Conservation (phyloP, 2,888 invertebrate genomes). For the Pandemis corylana region DNA sequence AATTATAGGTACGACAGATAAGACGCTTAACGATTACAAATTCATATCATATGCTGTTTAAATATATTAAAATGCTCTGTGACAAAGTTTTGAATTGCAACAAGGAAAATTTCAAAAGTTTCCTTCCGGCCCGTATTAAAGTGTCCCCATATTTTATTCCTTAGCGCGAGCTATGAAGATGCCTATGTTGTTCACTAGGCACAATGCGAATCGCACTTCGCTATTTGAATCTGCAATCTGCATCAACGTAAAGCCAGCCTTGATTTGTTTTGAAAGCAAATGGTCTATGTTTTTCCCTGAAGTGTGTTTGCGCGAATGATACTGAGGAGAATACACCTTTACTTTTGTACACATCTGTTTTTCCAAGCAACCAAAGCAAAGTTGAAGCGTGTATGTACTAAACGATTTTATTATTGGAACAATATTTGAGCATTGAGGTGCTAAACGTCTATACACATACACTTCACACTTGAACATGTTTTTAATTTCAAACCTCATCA, state of each 20-base stretch:
- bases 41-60: too few species aligned
- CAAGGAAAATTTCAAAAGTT: too few species aligned
- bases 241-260: not conserved
- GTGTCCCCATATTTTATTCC: too few species aligned
- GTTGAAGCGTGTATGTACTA: slow-evolving; percentile 13
- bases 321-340: slow-evolving; percentile 12
- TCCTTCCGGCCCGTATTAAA: too few species aligned
- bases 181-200: not conserved
- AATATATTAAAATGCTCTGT: too few species aligned
- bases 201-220: not conserved
- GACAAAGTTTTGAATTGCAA: not conserved
- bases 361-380: slow-evolving; percentile 16
- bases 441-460: slow-evolving; percentile 23
- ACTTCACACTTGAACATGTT: slow-evolving; percentile 20
- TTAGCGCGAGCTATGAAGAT: not conserved
- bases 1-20: not conserved
- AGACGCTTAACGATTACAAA: not conserved
- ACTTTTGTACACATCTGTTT: slow-evolving; percentile 9
- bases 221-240: not conserved
- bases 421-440: slow-evolving; percentile 31
- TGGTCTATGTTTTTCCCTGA: slow-evolving; percentile 2
- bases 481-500: slow-evolving; percentile 12
- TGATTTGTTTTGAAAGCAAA: not conserved
- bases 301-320: slow-evolving; percentile 11
- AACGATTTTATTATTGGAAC: slow-evolving; percentile 19